Base-by-base conservation (phyloP, 1,140 invertebrate genomes). In the Adoxophyes honmai region DNA sequence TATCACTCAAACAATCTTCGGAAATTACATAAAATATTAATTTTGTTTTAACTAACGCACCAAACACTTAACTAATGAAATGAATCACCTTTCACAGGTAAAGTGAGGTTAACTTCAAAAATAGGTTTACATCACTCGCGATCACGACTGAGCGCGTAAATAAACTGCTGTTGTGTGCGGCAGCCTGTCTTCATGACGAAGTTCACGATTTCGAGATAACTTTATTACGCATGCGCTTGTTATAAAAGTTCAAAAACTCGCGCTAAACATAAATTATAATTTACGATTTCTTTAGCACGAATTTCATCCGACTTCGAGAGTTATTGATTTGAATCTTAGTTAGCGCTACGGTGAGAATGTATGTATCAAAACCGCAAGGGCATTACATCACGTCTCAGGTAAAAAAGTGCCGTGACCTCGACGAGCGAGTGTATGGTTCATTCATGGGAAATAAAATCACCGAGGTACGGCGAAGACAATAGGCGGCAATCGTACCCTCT, bases 341-440 rank as follows among this genome's bases (percentile, higher is more conserved):
- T 48, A 48, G 14, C 42, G 21, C 28, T 21, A 4, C 42, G 34
- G 44, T 57, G 59, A 18, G 57, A 66, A 56, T 64, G 60, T 60
- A 61, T 59, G 64, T 63, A 69, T 62, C 52, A 67, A 68, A 68
- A 66, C 53, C 21, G 37, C 28, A 21, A 55, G 62, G 57, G 55
- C 48, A 75, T 84, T 82, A 82, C 79, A 76, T 86, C 80, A 82
- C 65, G 62, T 58, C 70, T 73, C 73, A 74, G 76, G 77, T 78
- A 84, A 85, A 71, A 83, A 68, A 59, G 39, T 58, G 64, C 62
- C 73, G 66, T 84, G 82, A 84, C 82, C 82, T 84, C 82, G 70
- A 10, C 33, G 36, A 10, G 55, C 53, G 68, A 68, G 42, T 60
- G 51, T 61, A 64, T 62, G 37, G 63, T 66, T 75, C 66, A 70